phyloP scores from a whole-genome alignment of 2,113 vertebrate genomes.

The Narcine bancroftii region DNA sequence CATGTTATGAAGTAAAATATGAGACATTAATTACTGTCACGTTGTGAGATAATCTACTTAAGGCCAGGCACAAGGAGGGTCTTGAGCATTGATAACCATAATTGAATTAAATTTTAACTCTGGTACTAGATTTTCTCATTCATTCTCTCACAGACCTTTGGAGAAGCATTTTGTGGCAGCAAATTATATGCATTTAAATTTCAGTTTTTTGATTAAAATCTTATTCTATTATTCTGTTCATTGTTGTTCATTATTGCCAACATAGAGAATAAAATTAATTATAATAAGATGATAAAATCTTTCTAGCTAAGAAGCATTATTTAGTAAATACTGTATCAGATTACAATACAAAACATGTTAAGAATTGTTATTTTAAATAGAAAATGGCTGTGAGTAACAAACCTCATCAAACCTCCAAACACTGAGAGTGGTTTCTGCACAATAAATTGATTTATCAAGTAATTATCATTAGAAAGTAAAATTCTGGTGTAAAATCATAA shows the following conservation, averaged over 20 bases:
- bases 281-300: background rate
- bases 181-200: background rate
- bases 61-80: slow-evolving; percentile 2
- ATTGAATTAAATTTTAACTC: slow-evolving; percentile 24
- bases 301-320: background rate
- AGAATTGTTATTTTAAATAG: background rate
- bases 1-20: slow-evolving; percentile 40
- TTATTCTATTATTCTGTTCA: background rate
- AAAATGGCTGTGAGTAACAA: background rate
- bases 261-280: background rate
- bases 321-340: background rate
- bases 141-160: background rate
- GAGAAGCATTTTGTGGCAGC: background rate
- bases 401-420: background rate
- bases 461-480: background rate
- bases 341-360: background rate
- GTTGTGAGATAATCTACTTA: slow-evolving; percentile 41
- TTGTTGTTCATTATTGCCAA: background rate
- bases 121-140: background rate
- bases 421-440: background rate
- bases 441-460: slow-evolving; percentile 2
- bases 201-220: background rate
- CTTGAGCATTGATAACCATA: background rate
- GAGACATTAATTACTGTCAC: slow-evolving; percentile 45
- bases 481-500: background rate